These are phyloP conservation scores for Phymastichus coffea DNA, from an alignment of 1,140 invertebrate species.

Conservation along the genomic window DNA sequence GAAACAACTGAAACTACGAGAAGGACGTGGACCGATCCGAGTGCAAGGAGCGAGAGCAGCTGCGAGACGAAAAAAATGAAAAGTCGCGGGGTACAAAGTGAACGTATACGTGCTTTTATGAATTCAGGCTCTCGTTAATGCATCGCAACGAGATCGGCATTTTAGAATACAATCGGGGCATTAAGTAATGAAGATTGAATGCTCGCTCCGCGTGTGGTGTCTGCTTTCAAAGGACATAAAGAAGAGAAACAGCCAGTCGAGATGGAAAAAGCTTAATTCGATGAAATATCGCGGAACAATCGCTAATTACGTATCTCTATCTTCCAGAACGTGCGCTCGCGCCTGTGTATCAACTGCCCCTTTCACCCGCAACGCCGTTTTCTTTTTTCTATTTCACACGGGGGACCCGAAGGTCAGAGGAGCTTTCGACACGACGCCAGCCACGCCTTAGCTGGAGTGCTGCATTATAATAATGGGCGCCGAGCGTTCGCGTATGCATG, in stretches of 20 bases:
- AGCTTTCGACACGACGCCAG: slow-evolving; percentile 20
- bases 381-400: not conserved
- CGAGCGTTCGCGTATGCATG: not conserved
- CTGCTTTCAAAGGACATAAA: not conserved
- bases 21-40: too few species aligned
- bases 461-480: slow-evolving; percentile 2
- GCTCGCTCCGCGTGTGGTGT: not conserved
- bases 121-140: too few species aligned
- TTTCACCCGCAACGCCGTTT: not conserved
- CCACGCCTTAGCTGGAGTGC: slow-evolving; percentile 9
- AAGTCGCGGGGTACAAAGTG: too few species aligned
- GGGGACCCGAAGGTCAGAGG: not conserved
- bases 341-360: not conserved
- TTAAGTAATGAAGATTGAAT: not conserved
- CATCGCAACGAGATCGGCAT: too few species aligned
- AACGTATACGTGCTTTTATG: too few species aligned
- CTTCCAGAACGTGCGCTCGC: not conserved
- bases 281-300: slow-evolving; percentile 2
- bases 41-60: too few species aligned
- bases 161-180: too few species aligned
- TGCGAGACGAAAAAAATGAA: too few species aligned
- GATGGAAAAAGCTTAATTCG: not conserved
- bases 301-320: slow-evolving; percentile 13
- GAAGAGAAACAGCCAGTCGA: too few species aligned
- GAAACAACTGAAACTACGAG: too few species aligned